Base-by-base conservation (phyloP, 2,113 vertebrate species). In the Grallaria varia region DNA sequence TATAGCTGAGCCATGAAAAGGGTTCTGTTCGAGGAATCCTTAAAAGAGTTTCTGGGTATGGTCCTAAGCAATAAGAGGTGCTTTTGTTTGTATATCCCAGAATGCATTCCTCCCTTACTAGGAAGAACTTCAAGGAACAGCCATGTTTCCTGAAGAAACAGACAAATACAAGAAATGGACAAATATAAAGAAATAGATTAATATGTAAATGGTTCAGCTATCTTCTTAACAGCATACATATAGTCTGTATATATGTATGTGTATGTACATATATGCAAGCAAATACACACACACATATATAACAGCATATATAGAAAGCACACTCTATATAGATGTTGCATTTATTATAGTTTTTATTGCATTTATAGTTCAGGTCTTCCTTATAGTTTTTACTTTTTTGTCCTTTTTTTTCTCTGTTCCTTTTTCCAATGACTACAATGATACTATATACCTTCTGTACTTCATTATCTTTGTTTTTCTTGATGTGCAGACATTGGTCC, bases 401-500 rank as follows among this genome's bases (percentile, higher is more conserved):
- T 37, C 10, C 3, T 39, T 87, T 55, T 0, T 0, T 0, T 0
- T 40, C 13, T 62, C 6, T 58, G 2, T 35, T 80, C 6, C 9
- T 75, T 33, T 84, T 56, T 18, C n/a, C 18, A 74, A 0, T 44
- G 3, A 52, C 5, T 52, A 9, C 5, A 18, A 1, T 49, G 42
- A 16, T 66, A 39, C 35, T 6, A 23, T 14, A 14, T 18, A 39
- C 2, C 2, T 55, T 78, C 33, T 42, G 14, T 55, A 64, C 11
- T 30, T 47, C 2, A 12, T 53, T 63, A 72, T 19, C 12, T 19
- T 42, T 71, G n/a, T 27, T 72, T 72, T 79, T 31, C 44, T 68
- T 77, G 6, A 50, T 68, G 3, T 59, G 17, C 8, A 72, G 21
- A 50, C 7, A 19, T 18, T 22, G 12, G 4, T 63, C 7, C 44